Conservation (phyloP, 2,113 vertebrate genomes). For the Anhinga anhinga region DNA sequence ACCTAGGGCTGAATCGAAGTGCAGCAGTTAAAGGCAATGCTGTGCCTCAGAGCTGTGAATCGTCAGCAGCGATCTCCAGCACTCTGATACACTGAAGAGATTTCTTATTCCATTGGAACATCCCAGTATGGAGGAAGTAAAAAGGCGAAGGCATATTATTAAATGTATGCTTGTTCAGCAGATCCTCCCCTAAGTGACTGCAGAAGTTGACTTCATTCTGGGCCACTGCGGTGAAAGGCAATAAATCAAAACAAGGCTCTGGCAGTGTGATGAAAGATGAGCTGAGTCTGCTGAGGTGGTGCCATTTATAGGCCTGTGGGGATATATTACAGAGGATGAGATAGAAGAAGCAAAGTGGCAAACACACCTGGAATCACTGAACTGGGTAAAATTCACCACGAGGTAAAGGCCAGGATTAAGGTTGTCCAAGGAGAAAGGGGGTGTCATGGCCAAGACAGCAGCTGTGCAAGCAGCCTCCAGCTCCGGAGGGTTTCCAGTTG, state of each 20-base stretch:
- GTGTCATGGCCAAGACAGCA: background rate
- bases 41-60: background rate
- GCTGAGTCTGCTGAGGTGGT: slow-evolving; percentile 37
- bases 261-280: slow-evolving; percentile 17
- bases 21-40: slow-evolving; percentile 14
- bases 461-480: slow-evolving; percentile 10
- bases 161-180: slow-evolving; percentile 64
- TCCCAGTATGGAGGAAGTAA: background rate
- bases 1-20: background rate
- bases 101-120: background rate
- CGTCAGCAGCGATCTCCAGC: slow-evolving; percentile 7
- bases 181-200: slow-evolving; percentile 39
- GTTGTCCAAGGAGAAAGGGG: background rate
- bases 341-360: background rate
- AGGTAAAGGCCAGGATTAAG: slow-evolving; percentile 11
- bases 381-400: background rate
- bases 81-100: background rate
- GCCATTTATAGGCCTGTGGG: slow-evolving; percentile 39
- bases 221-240: slow-evolving; percentile 10
- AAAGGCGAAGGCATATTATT: slow-evolving; percentile 9
- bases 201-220: slow-evolving; percentile 53
- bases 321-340: background rate
- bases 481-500: slow-evolving; percentile 20
- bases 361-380: slow-evolving; percentile 9
- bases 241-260: slow-evolving; percentile 45